These are phyloP conservation scores for Cephus sareptanus DNA, from an alignment of 2,888 invertebrate genomes.

Conservation along the genomic window DNA sequence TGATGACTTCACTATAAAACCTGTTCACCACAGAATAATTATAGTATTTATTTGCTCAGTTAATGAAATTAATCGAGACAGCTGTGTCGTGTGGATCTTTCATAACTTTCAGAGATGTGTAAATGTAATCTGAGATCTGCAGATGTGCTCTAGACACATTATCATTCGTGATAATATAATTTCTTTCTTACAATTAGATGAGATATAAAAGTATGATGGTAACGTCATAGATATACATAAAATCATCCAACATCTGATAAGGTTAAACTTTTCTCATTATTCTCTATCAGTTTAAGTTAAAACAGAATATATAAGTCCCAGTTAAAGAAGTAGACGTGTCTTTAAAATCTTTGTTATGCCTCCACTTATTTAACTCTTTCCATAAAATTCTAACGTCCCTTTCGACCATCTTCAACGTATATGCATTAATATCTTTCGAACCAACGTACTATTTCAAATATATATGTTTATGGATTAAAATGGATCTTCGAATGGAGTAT, in stretches of 20 bases:
- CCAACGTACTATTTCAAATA: neutral
- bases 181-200: neutral
- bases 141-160: neutral
- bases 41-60: neutral
- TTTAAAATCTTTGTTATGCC: neutral
- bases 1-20: conserved; percentile 5
- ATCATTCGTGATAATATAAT: neutral
- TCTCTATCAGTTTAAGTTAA: neutral
- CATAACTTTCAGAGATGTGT: neutral
- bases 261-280: neutral
- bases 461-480: neutral
- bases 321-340: neutral
- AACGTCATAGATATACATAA: neutral
- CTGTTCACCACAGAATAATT: neutral
- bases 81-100: neutral
- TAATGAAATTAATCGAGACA: neutral
- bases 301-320: neutral
- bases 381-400: neutral
- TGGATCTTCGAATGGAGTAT: neutral
- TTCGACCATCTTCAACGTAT: neutral
- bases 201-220: neutral
- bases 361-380: neutral
- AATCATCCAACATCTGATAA: neutral
- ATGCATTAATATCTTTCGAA: neutral
- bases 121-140: neutral